A percentile compares a stretch with the other conserved stretches of the same genome.
Conservation (phyloP, 2,888 invertebrate genomes). For the Dicranocentrus wangi region DNA sequence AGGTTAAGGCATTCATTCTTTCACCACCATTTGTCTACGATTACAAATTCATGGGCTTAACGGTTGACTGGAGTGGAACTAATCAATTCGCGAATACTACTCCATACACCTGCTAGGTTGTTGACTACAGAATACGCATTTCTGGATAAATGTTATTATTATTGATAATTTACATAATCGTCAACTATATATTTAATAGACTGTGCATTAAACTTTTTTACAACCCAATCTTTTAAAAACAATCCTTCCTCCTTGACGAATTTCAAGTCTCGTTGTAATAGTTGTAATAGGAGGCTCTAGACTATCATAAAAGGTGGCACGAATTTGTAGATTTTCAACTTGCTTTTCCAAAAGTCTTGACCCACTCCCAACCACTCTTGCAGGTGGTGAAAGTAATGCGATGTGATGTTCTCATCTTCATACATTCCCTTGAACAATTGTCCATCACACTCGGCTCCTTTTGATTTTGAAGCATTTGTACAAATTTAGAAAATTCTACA, state of each 20-base stretch:
- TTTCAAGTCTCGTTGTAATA: background rate
- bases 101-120: too few species aligned
- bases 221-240: slow-evolving; percentile 24
- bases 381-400: background rate
- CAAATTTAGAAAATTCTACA: background rate
- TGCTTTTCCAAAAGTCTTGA: background rate
- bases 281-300: background rate
- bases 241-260: slow-evolving; percentile 22
- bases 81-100: too few species aligned
- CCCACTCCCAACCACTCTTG: background rate
- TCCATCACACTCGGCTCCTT: background rate
- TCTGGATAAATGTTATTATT: too few species aligned
- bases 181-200: too few species aligned
- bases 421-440: background rate
- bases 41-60: too few species aligned
- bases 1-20: too few species aligned
- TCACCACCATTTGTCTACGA: too few species aligned
- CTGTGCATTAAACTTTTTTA: too few species aligned
- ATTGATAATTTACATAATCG: too few species aligned
- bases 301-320: background rate
- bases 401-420: background rate
- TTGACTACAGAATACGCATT: too few species aligned
- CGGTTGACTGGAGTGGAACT: too few species aligned
- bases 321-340: background rate
- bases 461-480: background rate